Evolutionary conservation across 2,888 invertebrate species (phyloP).

Genomic region (Fragum fragum): DNA sequence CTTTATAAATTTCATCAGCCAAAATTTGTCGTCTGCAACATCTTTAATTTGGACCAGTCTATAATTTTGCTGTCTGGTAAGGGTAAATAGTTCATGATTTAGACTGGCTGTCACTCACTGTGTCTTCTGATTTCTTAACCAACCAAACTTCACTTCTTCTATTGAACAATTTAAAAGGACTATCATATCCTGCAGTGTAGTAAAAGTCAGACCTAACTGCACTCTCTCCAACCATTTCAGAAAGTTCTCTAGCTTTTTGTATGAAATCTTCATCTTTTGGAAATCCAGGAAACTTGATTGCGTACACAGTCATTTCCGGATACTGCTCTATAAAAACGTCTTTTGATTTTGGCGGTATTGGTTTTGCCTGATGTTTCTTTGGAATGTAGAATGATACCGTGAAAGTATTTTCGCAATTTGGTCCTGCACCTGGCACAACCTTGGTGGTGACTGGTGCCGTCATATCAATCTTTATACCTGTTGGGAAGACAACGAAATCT

Average conservation of each 20-base stretch:
- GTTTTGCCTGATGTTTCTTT: slow-evolving; percentile 65
- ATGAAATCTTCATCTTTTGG: slow-evolving; percentile 73
- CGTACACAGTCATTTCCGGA: slow-evolving; percentile 71
- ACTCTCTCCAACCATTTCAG: slow-evolving; percentile 58
- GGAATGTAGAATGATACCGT: slow-evolving; percentile 80
- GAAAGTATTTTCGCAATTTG: slow-evolving; percentile 79
- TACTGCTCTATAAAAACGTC: slow-evolving; percentile 73
- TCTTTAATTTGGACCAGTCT: too few relatives aligned
- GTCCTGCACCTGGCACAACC: slow-evolving; percentile 77
- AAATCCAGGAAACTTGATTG: slow-evolving; percentile 76
- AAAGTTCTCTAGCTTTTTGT: slow-evolving; percentile 66
- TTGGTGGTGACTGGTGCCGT: slow-evolving; percentile 80
- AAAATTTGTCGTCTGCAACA: too few relatives aligned
- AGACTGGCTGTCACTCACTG: too few relatives aligned
- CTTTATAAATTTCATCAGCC: too few relatives aligned
- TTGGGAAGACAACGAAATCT: too few relatives aligned
- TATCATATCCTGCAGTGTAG: slow-evolving; percentile 85
- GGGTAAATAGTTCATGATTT: too few relatives aligned
- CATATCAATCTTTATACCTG: slow-evolving; percentile 80
- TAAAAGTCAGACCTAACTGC: slow-evolving; percentile 70
- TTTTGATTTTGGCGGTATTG: slow-evolving; percentile 73
- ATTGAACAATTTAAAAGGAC: slow-evolving; percentile 84
- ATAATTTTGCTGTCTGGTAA: too few relatives aligned
- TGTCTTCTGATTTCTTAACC: slow-evolving; percentile 56
- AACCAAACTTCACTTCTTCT: slow-evolving; percentile 86